Conservation (phyloP, 2,113 vertebrate genomes). For the Petaurus breviceps region DNA sequence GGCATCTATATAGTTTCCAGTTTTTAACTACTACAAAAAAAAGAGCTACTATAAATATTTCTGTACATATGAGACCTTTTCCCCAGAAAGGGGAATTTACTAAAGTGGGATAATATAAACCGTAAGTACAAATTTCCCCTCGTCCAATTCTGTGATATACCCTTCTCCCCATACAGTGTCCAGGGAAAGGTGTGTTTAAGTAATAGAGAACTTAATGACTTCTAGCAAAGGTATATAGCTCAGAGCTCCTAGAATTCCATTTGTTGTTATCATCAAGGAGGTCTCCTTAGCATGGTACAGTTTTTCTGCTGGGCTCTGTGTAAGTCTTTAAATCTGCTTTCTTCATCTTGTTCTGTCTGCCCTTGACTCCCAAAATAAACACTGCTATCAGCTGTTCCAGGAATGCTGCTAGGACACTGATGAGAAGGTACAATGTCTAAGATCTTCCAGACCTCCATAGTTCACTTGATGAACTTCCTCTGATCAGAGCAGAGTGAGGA, state of each 20-base stretch:
- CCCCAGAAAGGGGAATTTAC: not conserved
- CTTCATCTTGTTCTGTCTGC: not conserved
- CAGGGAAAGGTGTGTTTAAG: not conserved
- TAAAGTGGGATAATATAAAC: not conserved
- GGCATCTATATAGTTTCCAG: not conserved
- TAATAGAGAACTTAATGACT: not conserved
- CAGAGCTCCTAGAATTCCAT: not conserved
- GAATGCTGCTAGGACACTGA: not conserved
- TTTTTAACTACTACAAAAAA: slow-evolving; percentile 32
- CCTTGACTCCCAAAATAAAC: not conserved
- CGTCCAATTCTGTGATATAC: not conserved
- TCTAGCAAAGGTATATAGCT: not conserved
- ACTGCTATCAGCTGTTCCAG: not conserved
- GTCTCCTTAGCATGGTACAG: not conserved
- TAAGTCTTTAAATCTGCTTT: not conserved
- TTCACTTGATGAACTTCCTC: not conserved
- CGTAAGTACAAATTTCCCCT: not conserved
- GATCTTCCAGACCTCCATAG: not conserved
- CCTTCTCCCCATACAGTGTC: not conserved
- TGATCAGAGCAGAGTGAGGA: not conserved
- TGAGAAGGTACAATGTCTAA: not conserved
- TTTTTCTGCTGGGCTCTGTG: not conserved
- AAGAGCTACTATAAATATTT: not conserved
- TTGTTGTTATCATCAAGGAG: not conserved
- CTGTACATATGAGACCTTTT: not conserved